Conservation (phyloP, 2,888 invertebrate genomes). For the Acrobasis repandana region DNA sequence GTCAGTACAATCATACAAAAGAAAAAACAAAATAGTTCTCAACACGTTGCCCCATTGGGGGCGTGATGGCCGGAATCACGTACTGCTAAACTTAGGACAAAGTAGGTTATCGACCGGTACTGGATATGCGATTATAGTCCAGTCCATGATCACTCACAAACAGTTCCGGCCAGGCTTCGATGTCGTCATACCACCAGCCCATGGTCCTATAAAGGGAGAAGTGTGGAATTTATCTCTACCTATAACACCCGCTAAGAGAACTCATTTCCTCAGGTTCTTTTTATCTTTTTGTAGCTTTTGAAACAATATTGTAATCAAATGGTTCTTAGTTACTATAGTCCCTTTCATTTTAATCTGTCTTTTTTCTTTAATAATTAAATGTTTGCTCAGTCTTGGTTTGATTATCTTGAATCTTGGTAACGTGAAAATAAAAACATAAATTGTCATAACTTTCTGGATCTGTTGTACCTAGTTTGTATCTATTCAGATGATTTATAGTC, state of each 20-base stretch:
- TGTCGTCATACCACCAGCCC: slow-evolving; percentile 92
- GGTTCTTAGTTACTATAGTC: no score
- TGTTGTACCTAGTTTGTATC: no score
- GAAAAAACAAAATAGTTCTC: slow-evolving; percentile 78
- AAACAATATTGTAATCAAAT: no score
- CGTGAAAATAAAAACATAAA: no score
- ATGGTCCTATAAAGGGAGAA: slow-evolving; percentile 93
- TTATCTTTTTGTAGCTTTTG: no score
- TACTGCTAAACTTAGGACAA: slow-evolving; percentile 91
- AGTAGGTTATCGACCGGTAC: slow-evolving; percentile 86
- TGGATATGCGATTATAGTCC: slow-evolving; percentile 93
- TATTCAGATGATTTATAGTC: no score
- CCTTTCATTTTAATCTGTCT: no score
- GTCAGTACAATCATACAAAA: not conserved
- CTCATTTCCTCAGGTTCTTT: slow-evolving; percentile 90
- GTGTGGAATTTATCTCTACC: slow-evolving; percentile 93
- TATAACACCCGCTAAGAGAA: slow-evolving; percentile 93
- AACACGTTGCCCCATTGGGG: slow-evolving; percentile 93
- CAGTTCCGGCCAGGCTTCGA: slow-evolving; percentile 92
- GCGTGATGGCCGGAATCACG: slow-evolving; percentile 97
- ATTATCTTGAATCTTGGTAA: no score
- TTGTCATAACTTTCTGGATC: no score
- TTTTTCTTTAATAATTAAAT: no score
- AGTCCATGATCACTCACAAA: slow-evolving; percentile 88
- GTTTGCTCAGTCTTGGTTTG: no score